Evolutionary conservation across 35 echinoderm and acorn worm species (phyloP).

Genomic region (Apostichopus californicus): DNA sequence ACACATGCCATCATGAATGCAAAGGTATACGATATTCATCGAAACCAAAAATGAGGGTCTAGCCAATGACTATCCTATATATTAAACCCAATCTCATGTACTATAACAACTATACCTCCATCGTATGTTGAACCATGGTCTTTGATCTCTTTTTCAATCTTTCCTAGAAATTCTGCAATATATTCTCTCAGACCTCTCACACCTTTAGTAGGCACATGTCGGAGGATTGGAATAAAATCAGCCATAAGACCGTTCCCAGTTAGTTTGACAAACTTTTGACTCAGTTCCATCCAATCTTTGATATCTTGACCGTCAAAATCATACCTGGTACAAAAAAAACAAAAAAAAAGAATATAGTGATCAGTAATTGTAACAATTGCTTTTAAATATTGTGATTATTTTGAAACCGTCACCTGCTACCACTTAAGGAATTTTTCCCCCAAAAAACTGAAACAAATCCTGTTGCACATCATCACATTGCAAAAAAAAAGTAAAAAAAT

Average conservation of each 20-base stretch:
- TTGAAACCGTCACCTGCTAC: neutral
- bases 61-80: no score
- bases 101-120: neutral
- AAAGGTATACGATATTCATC: no score
- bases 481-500: no score
- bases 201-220: neutral
- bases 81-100: no score
- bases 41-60: no score
- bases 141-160: constrained; percentile 4
- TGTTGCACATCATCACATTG: no score
- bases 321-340: neutral
- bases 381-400: neutral
- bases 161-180: neutral
- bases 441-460: no score
- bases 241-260: neutral
- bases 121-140: neutral
- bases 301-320: neutral
- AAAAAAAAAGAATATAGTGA: neutral
- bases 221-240: neutral
- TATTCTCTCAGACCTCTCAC: neutral
- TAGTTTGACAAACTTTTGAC: neutral
- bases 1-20: no score
- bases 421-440: no score
- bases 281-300: neutral
- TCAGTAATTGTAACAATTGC: neutral